Base-by-base conservation (phyloP, 1,140 invertebrate genomes). In the Parasteatoda tepidariorum region DNA sequence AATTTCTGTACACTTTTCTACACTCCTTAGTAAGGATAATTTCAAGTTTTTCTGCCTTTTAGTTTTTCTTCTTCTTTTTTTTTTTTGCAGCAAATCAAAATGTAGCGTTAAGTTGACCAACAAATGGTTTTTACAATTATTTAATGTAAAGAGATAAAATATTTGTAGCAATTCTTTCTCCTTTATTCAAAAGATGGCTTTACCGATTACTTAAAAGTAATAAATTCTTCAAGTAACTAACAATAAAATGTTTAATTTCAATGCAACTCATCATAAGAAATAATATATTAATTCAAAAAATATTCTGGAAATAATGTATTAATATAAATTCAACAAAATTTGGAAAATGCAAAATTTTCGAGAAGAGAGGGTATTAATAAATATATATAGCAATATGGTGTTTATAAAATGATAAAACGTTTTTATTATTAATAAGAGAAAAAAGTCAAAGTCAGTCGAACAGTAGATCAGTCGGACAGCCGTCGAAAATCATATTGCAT, bases 391-490 rank as follows among this genome's bases (percentile, higher is more conserved):
- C 9, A 48, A 48, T 48, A 13, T 48, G 4, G 1, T 2, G 9
- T 18, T 18, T 48, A 6, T 4, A 18, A 18, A 48, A 48, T 13
- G 18, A 48, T 13, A 0, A 13, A 9, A 2, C 38, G 9, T 1
- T 18, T 18, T 48, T 48, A 48, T 48, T 48, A 13, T 13, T 18
- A 13, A 4, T 18, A 9, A 48, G 38, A 48, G 38, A 13, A 13
- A 31, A 38, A 31, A 13, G 7, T 22, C 57, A 62, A 62, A 61
- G 73, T 75, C 33, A 75, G 54, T n/a, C 55, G 59, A 62, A 33
- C 73, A 79, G 41, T 41, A 30, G 76, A 22, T 75, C 73, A 78
- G 59, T 48, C 22, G 61, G 59, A 31, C 61, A 57, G n/a, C n/a
- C n/a, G n/a, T n/a, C n/a, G n/a, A n/a, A n/a, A n/a, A n/a, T n/a